Percentiles rank a stretch among this genome's conserved stretches.
Conservation (phyloP, 2,113 vertebrate genomes). For the Brachyhypopomus gauderio region DNA sequence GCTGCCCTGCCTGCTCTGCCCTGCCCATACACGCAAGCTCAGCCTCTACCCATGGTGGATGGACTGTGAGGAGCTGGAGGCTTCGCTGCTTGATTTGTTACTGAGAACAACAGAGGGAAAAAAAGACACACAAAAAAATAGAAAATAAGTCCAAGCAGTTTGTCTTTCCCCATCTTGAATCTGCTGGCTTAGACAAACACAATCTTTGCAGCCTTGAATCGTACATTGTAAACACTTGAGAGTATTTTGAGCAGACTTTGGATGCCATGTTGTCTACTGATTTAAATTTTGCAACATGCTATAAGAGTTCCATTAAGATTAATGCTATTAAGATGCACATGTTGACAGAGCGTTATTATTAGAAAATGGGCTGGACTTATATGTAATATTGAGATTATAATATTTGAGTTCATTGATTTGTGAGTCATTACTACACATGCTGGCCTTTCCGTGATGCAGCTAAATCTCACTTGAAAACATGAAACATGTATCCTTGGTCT, state of each 20-base stretch:
- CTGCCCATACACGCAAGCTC: conserved; percentile 16
- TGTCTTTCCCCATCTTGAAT: conserved; percentile 54
- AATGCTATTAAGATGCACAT: too few relatives aligned
- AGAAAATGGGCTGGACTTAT: neutral
- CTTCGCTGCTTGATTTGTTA: conserved; percentile 52
- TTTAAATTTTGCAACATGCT: too few relatives aligned
- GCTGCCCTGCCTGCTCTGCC: conserved; percentile 35
- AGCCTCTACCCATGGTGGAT: conserved; percentile 31
- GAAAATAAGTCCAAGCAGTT: conserved; percentile 13
- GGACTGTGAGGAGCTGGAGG: conserved; percentile 33
- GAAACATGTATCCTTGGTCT: neutral
- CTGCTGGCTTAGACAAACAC: conserved; percentile 32
- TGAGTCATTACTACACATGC: neutral
- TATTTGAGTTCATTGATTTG: neutral
- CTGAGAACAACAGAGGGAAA: conserved; percentile 28
- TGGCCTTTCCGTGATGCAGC: neutral
- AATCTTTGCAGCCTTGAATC: conserved; percentile 18
- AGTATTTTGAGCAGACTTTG: neutral
- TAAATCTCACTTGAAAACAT: neutral
- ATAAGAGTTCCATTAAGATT: too few relatives aligned
- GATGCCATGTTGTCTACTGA: too few relatives aligned
- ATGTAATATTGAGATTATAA: neutral
- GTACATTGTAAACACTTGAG: conserved; percentile 26
- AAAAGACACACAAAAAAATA: conserved; percentile 44
- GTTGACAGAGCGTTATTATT: neutral